Evolutionary conservation across 30 jellyfish, hydroid and myxozoan genomes (phyloP).

Genomic region (Pelagia noctiluca): DNA sequence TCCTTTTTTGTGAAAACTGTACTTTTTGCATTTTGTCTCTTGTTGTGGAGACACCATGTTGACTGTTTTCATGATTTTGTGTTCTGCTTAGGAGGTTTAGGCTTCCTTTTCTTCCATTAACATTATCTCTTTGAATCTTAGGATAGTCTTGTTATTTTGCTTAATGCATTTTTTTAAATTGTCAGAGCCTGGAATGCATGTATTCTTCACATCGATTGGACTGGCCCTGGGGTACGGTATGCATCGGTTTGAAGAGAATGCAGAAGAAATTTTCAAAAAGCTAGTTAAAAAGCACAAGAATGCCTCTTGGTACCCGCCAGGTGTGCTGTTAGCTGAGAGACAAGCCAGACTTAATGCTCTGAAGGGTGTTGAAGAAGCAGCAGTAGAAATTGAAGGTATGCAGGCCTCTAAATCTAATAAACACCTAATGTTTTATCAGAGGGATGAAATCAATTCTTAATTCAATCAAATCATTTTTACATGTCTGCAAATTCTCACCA

Average conservation of each 20-base stretch:
- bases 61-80: too few species aligned
- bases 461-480: too few species aligned
- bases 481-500: too few species aligned
- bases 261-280: conserved; percentile 51
- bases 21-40: not conserved
- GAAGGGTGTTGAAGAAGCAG: conserved; percentile 10
- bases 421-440: too few species aligned
- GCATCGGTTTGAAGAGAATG: conserved; percentile 65
- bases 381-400: conserved; percentile 15
- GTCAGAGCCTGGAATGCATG: conserved; percentile 66
- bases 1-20: not conserved
- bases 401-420: too few species aligned
- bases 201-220: conserved; percentile 58
- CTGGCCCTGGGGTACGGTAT: conserved; percentile 53
- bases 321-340: conserved; percentile 60
- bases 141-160: too few species aligned
- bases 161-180: not conserved
- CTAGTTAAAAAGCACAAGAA: conserved; percentile 41
- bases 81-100: too few species aligned
- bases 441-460: too few species aligned
- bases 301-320: conserved; percentile 68
- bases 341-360: conserved; percentile 26
- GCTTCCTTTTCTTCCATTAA: too few species aligned
- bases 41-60: too few species aligned
- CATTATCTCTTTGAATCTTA: too few species aligned